phyloP scores from a whole-genome alignment of 2,113 vertebrate species.

The Oncorhynchus kisutch region DNA sequence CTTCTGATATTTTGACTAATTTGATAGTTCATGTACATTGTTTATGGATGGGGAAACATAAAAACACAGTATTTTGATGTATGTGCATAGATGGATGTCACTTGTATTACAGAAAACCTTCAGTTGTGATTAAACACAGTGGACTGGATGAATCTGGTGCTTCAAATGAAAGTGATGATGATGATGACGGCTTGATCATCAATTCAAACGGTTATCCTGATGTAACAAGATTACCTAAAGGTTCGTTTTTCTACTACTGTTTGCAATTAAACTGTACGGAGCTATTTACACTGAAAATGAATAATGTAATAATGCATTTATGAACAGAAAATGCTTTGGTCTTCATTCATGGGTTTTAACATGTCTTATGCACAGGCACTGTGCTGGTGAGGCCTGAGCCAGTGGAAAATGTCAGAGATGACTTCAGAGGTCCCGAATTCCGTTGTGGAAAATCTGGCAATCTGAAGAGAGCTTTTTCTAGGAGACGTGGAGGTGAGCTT shows the following conservation, averaged over 20 bases:
- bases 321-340: not conserved
- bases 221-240: constrained; percentile 88
- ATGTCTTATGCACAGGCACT: constrained; percentile 77
- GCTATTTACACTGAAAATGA: not conserved
- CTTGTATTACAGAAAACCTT: constrained; percentile 82
- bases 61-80: not conserved
- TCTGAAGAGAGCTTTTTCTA: constrained; percentile 84
- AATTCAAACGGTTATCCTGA: constrained; percentile 84
- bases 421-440: constrained; percentile 98
- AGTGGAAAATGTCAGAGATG: constrained; percentile 92
- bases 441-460: constrained; percentile 82
- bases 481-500: constrained; percentile 87
- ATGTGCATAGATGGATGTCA: not conserved
- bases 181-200: constrained; percentile 76
- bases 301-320: not conserved
- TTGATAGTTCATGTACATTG: too few species aligned
- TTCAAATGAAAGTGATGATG: constrained; percentile 78
- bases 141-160: constrained; percentile 89
- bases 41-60: not conserved
- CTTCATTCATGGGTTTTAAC: not conserved
- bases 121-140: constrained; percentile 88
- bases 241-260: constrained; percentile 50
- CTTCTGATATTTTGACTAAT: not conserved
- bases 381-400: constrained; percentile 92
- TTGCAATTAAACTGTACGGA: not conserved